A percentile compares a stretch with the other conserved stretches of the same genome.
Conservation (phyloP, 2,797 vertebrate species). For the Myiotriccus ornatus region DNA sequence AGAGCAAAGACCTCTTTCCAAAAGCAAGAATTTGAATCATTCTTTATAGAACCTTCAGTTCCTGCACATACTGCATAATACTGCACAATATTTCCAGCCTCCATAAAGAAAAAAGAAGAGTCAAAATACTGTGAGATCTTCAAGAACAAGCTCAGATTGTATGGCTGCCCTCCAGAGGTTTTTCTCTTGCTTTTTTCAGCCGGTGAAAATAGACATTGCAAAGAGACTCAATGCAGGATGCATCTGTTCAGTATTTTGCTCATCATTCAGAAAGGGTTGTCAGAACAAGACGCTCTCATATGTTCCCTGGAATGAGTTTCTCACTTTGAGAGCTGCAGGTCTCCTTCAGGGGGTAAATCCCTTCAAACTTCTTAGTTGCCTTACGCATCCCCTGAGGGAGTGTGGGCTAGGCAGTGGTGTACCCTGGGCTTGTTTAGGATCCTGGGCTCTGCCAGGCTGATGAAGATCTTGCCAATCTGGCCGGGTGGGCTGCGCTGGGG, state of each 20-base stretch:
- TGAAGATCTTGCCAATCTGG: not conserved
- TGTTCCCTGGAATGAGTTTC: not conserved
- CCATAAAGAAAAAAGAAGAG: not conserved
- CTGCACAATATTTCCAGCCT: not conserved
- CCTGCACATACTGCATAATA: not conserved
- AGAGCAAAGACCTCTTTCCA: not conserved
- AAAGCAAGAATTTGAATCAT: not conserved
- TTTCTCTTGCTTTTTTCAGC: not conserved
- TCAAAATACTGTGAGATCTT: not conserved
- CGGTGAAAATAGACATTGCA: not conserved
- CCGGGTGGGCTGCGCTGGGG: fast-evolving
- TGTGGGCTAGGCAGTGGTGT: fast-evolving
- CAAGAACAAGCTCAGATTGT: not conserved
- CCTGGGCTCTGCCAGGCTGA: not conserved
- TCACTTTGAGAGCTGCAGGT: not conserved
- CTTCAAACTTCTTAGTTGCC: not conserved
- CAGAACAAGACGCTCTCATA: not conserved
- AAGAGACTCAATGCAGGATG: not conserved
- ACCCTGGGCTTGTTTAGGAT: not conserved
- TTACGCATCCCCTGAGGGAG: not conserved
- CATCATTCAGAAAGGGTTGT: not conserved
- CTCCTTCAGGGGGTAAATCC: not conserved
- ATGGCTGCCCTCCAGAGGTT: not conserved
- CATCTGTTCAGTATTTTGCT: not conserved
- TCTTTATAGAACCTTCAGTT: not conserved